Evolutionary conservation across 2,888 invertebrate species (phyloP).

Genomic region (Phengaris arion): DNA sequence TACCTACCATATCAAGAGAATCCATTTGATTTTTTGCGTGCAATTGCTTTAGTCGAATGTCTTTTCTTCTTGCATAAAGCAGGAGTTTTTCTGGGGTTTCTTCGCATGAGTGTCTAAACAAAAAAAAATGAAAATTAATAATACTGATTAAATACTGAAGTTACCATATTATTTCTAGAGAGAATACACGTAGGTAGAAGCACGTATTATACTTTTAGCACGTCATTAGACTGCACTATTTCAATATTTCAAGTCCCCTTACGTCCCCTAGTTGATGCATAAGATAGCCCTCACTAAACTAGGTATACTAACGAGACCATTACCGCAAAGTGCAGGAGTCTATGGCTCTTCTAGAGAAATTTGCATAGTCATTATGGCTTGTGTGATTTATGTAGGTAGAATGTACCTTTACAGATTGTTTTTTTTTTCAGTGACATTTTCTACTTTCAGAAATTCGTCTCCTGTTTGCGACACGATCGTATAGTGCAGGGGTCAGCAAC

Average conservation of each 20-base stretch:
- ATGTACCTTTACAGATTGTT: neutral
- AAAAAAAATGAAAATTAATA: neutral
- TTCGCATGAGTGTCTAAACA: slow-evolving; percentile 83
- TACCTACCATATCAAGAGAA: slow-evolving; percentile 81
- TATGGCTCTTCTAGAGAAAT: neutral
- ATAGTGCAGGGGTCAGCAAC: too few relatives aligned
- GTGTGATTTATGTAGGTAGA: neutral
- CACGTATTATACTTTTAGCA: neutral
- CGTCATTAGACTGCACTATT: slow-evolving; percentile 8
- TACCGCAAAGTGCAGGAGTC: neutral
- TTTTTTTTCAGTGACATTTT: too few relatives aligned
- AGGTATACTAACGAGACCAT: slow-evolving; percentile 21
- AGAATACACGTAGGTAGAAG: neutral
- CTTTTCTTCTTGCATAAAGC: slow-evolving; percentile 90
- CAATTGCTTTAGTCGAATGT: slow-evolving; percentile 88
- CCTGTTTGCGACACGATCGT: too few relatives aligned
- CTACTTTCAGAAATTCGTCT: too few relatives aligned
- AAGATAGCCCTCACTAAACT: neutral
- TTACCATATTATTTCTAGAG: neutral
- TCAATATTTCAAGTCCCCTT: neutral
- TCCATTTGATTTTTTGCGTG: slow-evolving; percentile 80
- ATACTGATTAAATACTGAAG: too few relatives aligned
- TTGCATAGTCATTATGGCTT: neutral
- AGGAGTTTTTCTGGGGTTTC: slow-evolving; percentile 86
- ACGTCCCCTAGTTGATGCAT: neutral